Conservation (phyloP, 2,888 invertebrate species). For the Drosophila acutilabella region DNA sequence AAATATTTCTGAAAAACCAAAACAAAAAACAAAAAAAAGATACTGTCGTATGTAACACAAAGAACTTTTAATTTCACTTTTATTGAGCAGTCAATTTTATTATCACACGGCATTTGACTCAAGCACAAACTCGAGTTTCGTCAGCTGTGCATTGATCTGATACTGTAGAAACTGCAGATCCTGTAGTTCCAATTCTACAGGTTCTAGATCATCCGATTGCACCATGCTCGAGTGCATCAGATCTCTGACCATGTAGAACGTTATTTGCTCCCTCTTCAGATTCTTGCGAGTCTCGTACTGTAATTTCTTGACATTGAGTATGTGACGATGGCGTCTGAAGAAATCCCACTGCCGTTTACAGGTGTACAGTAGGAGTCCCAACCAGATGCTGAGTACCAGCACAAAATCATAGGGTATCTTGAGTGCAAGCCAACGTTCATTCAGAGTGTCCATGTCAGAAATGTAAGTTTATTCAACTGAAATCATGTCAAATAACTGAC, state of each 20-base stretch:
- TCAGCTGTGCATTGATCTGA: constrained; percentile 27
- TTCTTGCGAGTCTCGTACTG: constrained; percentile 44
- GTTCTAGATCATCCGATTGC: neutral
- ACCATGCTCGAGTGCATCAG: constrained; percentile 26
- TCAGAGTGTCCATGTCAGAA: constrained; percentile 3
- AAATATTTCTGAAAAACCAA: constrained; percentile 12
- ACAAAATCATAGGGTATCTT: constrained; percentile 5
- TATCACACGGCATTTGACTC: neutral
- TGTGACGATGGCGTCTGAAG: constrained; percentile 5
- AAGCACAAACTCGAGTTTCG: constrained; percentile 15
- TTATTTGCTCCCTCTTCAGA: constrained; percentile 35
- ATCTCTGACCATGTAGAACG: constrained; percentile 12
- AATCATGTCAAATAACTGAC: constrained; percentile 25
- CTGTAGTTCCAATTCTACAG: constrained; percentile 11
- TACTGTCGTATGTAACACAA: neutral
- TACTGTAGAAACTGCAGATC: constrained; percentile 19
- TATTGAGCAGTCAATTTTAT: neutral
- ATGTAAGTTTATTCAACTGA: constrained; percentile 9
- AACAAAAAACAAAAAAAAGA: neutral
- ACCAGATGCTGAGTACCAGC: constrained; percentile 32
- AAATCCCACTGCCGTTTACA: constrained; percentile 19
- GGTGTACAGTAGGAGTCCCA: constrained; percentile 28
- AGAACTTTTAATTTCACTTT: constrained; percentile 1
- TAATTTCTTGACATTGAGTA: constrained; percentile 21
- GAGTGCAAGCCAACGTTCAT: neutral